Evolutionary conservation across 2,797 vertebrate genomes (phyloP).

Genomic region (Esox masquinongy): DNA sequence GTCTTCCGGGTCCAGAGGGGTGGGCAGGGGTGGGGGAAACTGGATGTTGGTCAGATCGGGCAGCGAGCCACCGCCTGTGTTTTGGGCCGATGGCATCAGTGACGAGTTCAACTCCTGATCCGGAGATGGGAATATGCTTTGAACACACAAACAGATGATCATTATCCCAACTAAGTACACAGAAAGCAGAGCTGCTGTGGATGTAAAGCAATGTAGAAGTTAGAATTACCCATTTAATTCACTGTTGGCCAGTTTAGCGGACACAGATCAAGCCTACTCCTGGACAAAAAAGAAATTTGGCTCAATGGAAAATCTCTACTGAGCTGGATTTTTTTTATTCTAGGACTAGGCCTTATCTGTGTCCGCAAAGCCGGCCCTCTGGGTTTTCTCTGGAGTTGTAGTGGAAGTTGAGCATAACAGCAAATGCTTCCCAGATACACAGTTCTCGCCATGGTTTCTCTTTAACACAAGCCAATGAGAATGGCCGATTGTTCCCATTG

Average conservation of each 20-base stretch:
- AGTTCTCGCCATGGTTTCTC: background rate
- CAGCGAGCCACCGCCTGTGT: conserved; percentile 92
- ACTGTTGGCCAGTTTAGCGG: background rate
- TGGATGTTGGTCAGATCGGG: conserved; percentile 97
- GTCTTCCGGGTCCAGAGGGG: conserved; percentile 90
- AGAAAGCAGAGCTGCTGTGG: background rate
- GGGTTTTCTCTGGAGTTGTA: too few species aligned
- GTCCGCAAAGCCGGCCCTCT: too few species aligned
- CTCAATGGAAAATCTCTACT: too few species aligned
- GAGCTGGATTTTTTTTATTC: too few species aligned
- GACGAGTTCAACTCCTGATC: conserved; percentile 86
- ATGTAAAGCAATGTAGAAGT: background rate
- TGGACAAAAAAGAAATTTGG: too few species aligned
- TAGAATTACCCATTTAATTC: background rate
- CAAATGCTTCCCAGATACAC: background rate
- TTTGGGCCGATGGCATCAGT: conserved; percentile 86
- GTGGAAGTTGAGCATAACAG: background rate
- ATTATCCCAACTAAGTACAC: background rate
- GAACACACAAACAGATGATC: background rate
- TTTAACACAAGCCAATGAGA: background rate
- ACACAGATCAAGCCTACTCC: too few species aligned
- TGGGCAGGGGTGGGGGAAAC: conserved; percentile 93
- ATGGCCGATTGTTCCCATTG: background rate
- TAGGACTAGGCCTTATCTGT: too few species aligned
- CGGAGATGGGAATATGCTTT: conserved; percentile 90